Conservation (phyloP, 2,113 vertebrate species). For the Dicerorhinus sumatrensis region DNA sequence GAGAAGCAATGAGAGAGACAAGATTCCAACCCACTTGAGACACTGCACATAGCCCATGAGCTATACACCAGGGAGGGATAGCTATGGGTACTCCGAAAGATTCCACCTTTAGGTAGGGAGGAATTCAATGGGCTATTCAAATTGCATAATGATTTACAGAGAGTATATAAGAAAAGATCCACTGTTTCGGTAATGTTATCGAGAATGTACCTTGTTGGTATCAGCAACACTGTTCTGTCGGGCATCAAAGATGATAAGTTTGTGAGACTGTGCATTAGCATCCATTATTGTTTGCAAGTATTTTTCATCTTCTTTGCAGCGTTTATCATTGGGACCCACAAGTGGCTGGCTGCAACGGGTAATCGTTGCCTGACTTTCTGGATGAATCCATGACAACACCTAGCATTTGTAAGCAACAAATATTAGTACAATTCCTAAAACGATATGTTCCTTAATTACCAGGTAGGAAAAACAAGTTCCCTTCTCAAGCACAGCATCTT, state of each 20-base stretch:
- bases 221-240: conserved; percentile 94
- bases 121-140: neutral
- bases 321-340: conserved; percentile 94
- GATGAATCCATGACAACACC: conserved; percentile 98
- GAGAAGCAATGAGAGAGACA: neutral
- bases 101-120: neutral
- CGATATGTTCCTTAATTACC: neutral
- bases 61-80: neutral
- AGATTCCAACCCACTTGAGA: neutral
- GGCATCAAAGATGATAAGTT: conserved; percentile 96
- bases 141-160: neutral
- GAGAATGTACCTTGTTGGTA: conserved; percentile 93
- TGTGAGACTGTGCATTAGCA: conserved; percentile 98
- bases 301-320: conserved; percentile 97
- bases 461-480: neutral
- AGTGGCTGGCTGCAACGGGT: conserved; percentile 96
- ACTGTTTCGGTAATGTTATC: neutral
- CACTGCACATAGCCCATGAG: neutral
- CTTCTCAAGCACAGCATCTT: neutral
- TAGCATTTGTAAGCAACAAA: conserved; percentile 76
- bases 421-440: conserved; percentile 38
- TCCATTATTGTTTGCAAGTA: conserved; percentile 97
- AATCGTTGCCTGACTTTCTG: conserved; percentile 96
- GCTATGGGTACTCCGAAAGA: neutral
- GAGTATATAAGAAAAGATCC: neutral